Evolutionary conservation across 2,888 invertebrate species (phyloP), one percentile per base, ranked within the genome.

Genomic region (Stenurella melanura): DNA sequence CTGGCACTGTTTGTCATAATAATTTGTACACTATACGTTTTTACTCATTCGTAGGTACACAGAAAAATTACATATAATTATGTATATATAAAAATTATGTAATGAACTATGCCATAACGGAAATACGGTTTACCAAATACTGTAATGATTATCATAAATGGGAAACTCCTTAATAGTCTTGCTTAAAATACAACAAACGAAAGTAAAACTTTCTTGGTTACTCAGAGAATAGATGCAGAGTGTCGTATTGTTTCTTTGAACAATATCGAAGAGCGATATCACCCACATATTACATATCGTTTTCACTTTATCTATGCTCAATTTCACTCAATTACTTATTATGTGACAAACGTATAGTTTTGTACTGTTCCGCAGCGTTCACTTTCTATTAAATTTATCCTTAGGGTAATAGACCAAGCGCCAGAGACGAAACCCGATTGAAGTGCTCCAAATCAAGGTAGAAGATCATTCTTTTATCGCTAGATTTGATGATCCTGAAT

Each of bases 321-420:
- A 70, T 70, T 70, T 70, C 70, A 70, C 70, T 38, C 70, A 70
- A 60, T 70, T 60, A 60, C 58, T 70, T 70, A 60, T 70, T 60
- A 58, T 70, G 58, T 70, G 70, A 70, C 70, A 60, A 70, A 60
- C 60, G 70, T 60, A 70, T 21, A n/a, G 19, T 42, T 30, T 60
- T 60, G 17, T 60, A 18, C 7, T 18, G 7, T 34, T 18, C 11
- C n/a, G 30, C n/a, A 54, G 21, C 58, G 60, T 58, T 70, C 70
- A 60, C 70, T 70, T 70, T 70, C 70, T 70, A 70, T 19, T 42
- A 50, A 61, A 67, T 21, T 21, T 10, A 26, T 67, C 17, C 50
- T 54, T 50, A 56, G 54, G 67, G 42, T 56, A n/a, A n/a, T n/a
- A n/a, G n/a, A n/a, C n/a, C n/a, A n/a, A n/a, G n/a, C n/a, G n/a